Conservation (phyloP, 2,797 vertebrate species). For the Neoniphon sammara region DNA sequence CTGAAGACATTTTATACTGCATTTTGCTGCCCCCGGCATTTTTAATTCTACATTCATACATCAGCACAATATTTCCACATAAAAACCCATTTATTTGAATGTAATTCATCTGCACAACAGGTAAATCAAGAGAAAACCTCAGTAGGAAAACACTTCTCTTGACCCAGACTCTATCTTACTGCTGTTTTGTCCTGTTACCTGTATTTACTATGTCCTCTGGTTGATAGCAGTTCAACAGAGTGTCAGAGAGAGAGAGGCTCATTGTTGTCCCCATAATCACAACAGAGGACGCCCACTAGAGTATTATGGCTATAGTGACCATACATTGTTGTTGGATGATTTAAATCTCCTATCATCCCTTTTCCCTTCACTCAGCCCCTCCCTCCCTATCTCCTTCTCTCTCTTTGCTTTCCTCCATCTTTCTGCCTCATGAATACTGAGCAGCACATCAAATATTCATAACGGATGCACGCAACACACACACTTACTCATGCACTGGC, state of each 20-base stretch:
- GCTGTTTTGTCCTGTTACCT: neutral
- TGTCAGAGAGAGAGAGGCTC: neutral
- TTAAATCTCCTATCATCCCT: constrained; percentile 55
- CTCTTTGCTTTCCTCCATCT: constrained; percentile 56
- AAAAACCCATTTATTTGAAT: no score
- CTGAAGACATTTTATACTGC: no score
- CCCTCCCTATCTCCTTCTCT: constrained; percentile 39
- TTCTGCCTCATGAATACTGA: constrained; percentile 69
- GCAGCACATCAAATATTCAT: constrained; percentile 74
- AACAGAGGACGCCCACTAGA: constrained; percentile 26
- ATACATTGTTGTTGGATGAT: constrained; percentile 51
- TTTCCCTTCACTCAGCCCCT: constrained; percentile 1
- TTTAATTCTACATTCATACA: no score
- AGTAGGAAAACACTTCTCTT: no score
- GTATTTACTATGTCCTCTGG: neutral
- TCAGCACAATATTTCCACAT: no score
- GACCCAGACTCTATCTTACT: no score
- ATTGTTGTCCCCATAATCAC: constrained; percentile 26
- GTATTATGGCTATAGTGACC: constrained; percentile 39
- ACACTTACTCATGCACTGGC: constrained; percentile 22
- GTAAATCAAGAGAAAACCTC: no score
- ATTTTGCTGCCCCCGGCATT: no score
- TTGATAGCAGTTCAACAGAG: neutral
- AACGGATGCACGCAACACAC: constrained; percentile 25
- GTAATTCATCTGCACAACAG: no score